These are phyloP conservation scores for Hetaerina titia DNA, from an alignment of 2,888 invertebrate species.

Conservation along the genomic window DNA sequence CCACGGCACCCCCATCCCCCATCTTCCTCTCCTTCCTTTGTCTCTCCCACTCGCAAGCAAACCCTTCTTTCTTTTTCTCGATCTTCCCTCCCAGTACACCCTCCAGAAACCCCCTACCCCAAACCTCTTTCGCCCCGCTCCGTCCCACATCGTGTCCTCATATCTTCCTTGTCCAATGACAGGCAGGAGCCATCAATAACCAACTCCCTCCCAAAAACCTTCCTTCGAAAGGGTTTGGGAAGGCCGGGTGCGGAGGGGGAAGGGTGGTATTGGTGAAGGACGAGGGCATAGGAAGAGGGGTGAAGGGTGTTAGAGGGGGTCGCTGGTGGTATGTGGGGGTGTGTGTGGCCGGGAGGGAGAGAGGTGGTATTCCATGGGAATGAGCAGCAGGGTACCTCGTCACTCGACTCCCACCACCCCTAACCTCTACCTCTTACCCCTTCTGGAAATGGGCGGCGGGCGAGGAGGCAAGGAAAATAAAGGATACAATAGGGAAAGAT, in stretches of 20 bases:
- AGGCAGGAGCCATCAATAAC: constrained; percentile 58
- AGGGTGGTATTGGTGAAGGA: not conserved
- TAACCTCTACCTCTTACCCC: not conserved
- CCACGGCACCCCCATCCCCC: not conserved
- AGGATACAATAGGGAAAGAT: not conserved
- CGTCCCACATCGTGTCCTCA: constrained; percentile 21
- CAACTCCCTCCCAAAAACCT: not conserved
- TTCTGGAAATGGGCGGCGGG: not conserved
- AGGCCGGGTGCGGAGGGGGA: not conserved
- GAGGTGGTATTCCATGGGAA: not conserved
- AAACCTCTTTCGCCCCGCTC: not conserved
- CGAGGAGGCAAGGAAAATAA: not conserved
- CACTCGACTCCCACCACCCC: not conserved
- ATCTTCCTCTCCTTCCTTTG: not conserved
- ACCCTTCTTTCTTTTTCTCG: not conserved
- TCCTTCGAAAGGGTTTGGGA: constrained; percentile 1
- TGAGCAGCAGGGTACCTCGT: not conserved
- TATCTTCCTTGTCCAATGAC: constrained; percentile 59
- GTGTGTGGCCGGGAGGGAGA: not conserved
- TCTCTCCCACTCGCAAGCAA: not conserved
- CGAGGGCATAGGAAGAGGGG: not conserved
- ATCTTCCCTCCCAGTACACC: not conserved
- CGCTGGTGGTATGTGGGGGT: not conserved
- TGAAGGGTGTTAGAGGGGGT: not conserved
- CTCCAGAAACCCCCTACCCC: not conserved